Evolutionary conservation across 2,888 invertebrate genomes (phyloP), one percentile per base, ranked within the genome.

Genomic region (Latrodectus hesperus): DNA sequence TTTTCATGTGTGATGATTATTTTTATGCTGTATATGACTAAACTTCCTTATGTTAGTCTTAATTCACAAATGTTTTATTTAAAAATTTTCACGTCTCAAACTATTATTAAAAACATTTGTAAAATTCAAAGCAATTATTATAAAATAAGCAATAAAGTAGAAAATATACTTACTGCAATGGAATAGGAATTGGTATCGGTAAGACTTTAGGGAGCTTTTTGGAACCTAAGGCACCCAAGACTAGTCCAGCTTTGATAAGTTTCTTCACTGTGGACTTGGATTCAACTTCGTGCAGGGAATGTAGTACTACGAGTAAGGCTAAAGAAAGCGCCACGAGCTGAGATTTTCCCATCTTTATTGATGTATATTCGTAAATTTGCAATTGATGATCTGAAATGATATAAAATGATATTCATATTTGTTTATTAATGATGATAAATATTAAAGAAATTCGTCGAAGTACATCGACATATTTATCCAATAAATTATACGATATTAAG

Each of bases 181-280:
- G 88, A 11, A 88, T 84, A 0, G 88, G 88, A 9, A 88, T 9
- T 11, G 84, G 84, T n/a, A 88, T 53, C 1, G 88, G 88, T 10
- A 88, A 38, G 17, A 88, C 22, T 53, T 67, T 84, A 0, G 88
- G 88, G 8, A 88, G 67, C 17, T 77, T 84, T 65, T 78, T 88
- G 5, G 88, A 83, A 55, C 80, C 84, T 12, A 88, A 51, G 17
- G 84, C 88, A 6, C 88, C 88, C 17, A 88, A 51, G 0, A 88
- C 72, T 14, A 88, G 70, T 9, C 84, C 88, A 26, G 84, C 88
- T 53, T 88, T 88, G 64, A 88, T 67, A 9, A 88, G 75, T 53
- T 88, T 88, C 72, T 88, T 88, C 4, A 88, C 11, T 14, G 52
- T 73, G 9, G 79, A 5, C 26, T 82, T 77, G 0, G 67, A 53